Percentiles rank a stretch among this genome's conserved stretches.
Conservation (phyloP, 2,888 invertebrate species). For the Andricus curvator region DNA sequence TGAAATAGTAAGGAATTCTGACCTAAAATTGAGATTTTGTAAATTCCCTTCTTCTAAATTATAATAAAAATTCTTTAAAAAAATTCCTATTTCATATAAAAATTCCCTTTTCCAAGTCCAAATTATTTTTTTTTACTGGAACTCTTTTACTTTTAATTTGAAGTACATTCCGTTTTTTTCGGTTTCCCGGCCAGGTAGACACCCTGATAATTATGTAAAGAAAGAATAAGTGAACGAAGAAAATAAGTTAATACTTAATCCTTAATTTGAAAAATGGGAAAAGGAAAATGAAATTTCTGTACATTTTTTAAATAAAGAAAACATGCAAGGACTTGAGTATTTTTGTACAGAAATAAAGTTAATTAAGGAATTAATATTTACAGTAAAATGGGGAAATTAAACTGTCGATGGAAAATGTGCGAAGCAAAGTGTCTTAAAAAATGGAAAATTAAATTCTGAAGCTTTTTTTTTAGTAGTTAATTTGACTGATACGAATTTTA, state of each 20-base stretch:
- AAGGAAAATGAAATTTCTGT: not conserved
- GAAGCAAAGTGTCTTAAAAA: slow-evolving; percentile 16
- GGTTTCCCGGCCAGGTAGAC: no score
- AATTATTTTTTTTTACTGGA: no score
- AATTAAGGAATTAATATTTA: not conserved
- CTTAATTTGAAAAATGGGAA: slow-evolving; percentile 3
- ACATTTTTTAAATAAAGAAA: not conserved
- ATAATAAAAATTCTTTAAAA: no score
- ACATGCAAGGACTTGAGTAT: not conserved
- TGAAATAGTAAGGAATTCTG: no score
- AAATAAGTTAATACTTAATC: not conserved
- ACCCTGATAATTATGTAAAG: no score
- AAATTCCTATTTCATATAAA: no score
- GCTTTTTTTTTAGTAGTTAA: not conserved
- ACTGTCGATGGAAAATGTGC: not conserved
- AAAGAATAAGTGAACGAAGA: not conserved
- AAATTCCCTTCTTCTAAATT: no score
- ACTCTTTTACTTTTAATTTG: no score
- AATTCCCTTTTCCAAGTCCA: no score
- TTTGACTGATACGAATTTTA: no score
- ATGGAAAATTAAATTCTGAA: not conserved
- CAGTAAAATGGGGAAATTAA: not conserved
- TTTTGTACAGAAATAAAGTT: not conserved
- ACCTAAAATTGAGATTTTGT: no score
- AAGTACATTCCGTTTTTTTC: no score